Evolutionary conservation across 2,888 invertebrate species (phyloP).

Genomic region (Drosophila formosana): DNA sequence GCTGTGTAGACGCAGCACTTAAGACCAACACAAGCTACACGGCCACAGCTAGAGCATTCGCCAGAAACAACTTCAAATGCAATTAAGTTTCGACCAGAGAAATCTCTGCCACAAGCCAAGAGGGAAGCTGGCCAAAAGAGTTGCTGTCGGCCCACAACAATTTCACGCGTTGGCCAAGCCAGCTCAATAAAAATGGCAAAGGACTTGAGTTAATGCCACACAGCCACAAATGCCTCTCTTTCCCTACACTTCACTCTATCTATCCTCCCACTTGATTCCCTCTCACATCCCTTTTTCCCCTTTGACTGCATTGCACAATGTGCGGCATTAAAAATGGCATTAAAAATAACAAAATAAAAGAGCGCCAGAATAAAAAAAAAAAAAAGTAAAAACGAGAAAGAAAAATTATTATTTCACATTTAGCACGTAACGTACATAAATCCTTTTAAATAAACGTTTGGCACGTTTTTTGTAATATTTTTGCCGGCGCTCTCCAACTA

Average conservation of each 20-base stretch:
- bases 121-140: conserved; percentile 30
- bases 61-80: conserved; percentile 71
- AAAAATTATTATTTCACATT: conserved; percentile 81
- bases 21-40: conserved; percentile 36
- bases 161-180: conserved; percentile 68
- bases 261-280: background rate
- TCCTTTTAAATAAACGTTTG: conserved; percentile 83
- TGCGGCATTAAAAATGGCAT: conserved; percentile 63
- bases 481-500: conserved; percentile 16
- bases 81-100: conserved; percentile 66
- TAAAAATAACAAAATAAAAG: conserved; percentile 43
- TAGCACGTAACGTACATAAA: conserved; percentile 82
- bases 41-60: conserved; percentile 18
- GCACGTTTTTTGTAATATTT: conserved; percentile 81
- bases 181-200: conserved; percentile 76
- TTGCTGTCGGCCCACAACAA: conserved; percentile 64
- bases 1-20: conserved; percentile 60
- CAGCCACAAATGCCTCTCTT: conserved; percentile 33
- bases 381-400: conserved; percentile 47
- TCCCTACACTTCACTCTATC: background rate
- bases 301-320: conserved; percentile 58
- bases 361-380: background rate
- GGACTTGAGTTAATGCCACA: conserved; percentile 73
- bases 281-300: background rate
- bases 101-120: conserved; percentile 50